Evolutionary conservation across 1,140 invertebrate species (phyloP).

Genomic region (Pseudomyrmex sp.): DNA sequence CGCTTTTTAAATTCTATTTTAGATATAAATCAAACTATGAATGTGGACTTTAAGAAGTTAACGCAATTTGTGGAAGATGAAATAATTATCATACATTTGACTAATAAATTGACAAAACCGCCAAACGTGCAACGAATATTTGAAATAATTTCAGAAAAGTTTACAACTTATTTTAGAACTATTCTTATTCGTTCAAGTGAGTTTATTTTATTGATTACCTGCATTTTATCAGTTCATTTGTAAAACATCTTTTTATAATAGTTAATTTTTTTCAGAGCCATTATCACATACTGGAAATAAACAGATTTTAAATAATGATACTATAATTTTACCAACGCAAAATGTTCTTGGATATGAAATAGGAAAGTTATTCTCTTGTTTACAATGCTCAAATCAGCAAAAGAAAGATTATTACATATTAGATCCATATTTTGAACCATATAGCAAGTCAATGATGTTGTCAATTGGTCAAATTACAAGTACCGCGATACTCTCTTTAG

Average conservation of each 20-base stretch:
- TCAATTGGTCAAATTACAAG: conserved; percentile 80
- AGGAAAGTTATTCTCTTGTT: conserved; percentile 79
- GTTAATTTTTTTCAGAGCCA: conserved; percentile 74
- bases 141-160: conserved; percentile 69
- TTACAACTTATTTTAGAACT: conserved; percentile 76
- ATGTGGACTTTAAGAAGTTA: conserved; percentile 76
- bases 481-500: conserved; percentile 79
- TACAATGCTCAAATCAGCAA: conserved; percentile 77
- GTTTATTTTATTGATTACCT: conserved; percentile 20
- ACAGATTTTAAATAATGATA: conserved; percentile 73
- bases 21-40: conserved; percentile 77
- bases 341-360: conserved; percentile 83
- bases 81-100: conserved; percentile 81
- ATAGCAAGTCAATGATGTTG: conserved; percentile 80
- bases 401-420: conserved; percentile 82
- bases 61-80: conserved; percentile 76
- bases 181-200: conserved; percentile 80
- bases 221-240: not conserved
- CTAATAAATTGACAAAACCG: conserved; percentile 76
- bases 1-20: conserved; percentile 45
- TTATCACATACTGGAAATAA: conserved; percentile 70
- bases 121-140: conserved; percentile 74
- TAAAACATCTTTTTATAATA: not conserved
- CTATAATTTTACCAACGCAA: conserved; percentile 80
- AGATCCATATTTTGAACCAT: conserved; percentile 83